These are phyloP conservation scores for Pristionchus fissidentatus DNA, from an alignment of 2,888 invertebrate genomes.

Conservation along the genomic window DNA sequence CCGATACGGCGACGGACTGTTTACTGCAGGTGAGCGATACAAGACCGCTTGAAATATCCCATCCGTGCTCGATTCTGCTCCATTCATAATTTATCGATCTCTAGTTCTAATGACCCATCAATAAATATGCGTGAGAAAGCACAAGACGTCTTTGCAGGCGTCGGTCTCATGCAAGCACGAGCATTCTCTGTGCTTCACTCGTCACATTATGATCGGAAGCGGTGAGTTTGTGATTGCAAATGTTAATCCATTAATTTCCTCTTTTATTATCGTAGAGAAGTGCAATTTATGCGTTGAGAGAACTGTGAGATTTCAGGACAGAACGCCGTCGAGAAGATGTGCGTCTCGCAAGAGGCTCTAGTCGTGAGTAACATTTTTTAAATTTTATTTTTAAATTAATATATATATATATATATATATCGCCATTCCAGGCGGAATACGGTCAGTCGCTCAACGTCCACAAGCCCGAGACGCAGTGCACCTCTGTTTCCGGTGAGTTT, in stretches of 20 bases:
- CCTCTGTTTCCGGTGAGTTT: not conserved
- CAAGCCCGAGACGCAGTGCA: slow-evolving; percentile 33
- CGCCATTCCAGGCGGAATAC: slow-evolving; percentile 37
- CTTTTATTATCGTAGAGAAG: too few species aligned
- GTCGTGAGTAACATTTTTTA: slow-evolving; percentile 10
- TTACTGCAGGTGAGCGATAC: slow-evolving; percentile 51
- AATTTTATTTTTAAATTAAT: not conserved
- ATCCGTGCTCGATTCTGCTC: not conserved
- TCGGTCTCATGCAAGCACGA: slow-evolving; percentile 20
- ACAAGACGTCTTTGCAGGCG: not conserved
- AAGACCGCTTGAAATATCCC: not conserved
- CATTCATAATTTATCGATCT: not conserved
- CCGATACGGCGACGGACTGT: slow-evolving; percentile 60
- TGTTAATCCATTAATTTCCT: too few species aligned
- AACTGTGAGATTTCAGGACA: slow-evolving; percentile 56
- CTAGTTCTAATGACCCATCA: not conserved
- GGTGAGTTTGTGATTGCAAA: slow-evolving; percentile 48
- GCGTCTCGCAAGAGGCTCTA: slow-evolving; percentile 64
- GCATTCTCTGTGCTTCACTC: slow-evolving; percentile 64
- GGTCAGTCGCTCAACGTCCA: not conserved
- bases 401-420: too few species aligned
- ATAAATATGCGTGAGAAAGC: not conserved
- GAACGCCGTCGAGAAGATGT: slow-evolving; percentile 71
- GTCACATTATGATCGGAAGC: slow-evolving; percentile 60
- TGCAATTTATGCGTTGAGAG: too few species aligned